Conservation (phyloP, 2,113 vertebrate genomes). For the Callipepla californica region DNA sequence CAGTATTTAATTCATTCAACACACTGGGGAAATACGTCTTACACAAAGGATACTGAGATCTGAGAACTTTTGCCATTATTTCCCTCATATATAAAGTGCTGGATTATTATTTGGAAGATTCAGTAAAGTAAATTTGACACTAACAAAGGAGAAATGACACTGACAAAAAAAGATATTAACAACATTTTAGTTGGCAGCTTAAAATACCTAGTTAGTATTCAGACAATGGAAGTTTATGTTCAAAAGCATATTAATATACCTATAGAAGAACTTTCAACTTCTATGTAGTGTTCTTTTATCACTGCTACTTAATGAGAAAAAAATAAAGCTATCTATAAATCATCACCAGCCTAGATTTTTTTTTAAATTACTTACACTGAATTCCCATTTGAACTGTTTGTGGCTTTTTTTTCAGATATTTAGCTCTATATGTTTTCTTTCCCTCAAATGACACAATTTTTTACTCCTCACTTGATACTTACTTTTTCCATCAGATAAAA, state of each 20-base stretch:
- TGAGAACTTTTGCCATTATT: neutral
- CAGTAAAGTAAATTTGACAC: neutral
- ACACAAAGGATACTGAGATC: neutral
- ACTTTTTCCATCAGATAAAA: neutral
- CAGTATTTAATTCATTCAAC: neutral
- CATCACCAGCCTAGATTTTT: neutral
- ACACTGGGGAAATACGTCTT: neutral
- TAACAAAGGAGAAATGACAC: neutral
- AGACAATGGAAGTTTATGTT: neutral
- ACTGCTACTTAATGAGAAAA: neutral
- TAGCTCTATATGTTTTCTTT: neutral
- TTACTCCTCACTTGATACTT: neutral
- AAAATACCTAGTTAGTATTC: neutral
- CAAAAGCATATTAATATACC: neutral
- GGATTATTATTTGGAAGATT: neutral
- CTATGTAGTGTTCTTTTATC: neutral
- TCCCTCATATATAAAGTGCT: neutral
- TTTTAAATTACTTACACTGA: neutral
- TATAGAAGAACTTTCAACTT: neutral
- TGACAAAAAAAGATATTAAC: neutral
- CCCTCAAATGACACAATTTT: rapidly evolving
- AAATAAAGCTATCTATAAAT: neutral
- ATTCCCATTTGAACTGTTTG: neutral
- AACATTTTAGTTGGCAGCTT: neutral
- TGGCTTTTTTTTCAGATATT: neutral